Conservation (phyloP, 2,113 vertebrate species). For the Laticauda colubrina region DNA sequence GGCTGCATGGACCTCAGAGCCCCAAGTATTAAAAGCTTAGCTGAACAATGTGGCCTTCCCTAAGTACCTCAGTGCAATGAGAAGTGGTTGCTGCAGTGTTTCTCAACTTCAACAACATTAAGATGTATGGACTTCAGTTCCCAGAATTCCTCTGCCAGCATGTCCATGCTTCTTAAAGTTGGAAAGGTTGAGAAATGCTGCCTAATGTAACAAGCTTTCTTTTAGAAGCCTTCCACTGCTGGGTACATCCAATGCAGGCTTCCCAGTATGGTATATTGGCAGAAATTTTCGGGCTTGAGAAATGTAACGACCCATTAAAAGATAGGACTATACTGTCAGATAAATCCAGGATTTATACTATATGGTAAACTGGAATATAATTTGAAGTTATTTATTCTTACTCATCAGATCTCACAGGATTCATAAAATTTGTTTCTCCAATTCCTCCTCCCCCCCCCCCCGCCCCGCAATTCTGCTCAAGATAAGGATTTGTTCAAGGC, state of each 20-base stretch:
- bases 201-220: neutral
- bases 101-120: neutral
- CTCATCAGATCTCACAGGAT: neutral
- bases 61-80: neutral
- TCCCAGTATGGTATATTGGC: neutral
- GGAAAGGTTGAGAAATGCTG: neutral
- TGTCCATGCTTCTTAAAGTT: neutral
- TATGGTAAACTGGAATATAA: neutral
- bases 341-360: neutral
- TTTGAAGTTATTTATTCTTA: neutral
- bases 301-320: neutral
- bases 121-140: neutral
- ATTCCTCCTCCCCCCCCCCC: neutral
- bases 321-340: neutral
- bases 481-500: neutral
- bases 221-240: neutral
- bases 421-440: neutral
- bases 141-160: neutral
- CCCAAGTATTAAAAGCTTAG: neutral
- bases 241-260: neutral
- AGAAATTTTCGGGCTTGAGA: neutral
- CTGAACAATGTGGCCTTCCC: neutral
- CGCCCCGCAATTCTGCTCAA: neutral
- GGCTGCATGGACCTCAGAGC: neutral
- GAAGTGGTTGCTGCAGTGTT: neutral